Evolutionary conservation across 2,113 vertebrate species (phyloP), one percentile per base, ranked within the genome.

Genomic region (Crypturellus undulatus): DNA sequence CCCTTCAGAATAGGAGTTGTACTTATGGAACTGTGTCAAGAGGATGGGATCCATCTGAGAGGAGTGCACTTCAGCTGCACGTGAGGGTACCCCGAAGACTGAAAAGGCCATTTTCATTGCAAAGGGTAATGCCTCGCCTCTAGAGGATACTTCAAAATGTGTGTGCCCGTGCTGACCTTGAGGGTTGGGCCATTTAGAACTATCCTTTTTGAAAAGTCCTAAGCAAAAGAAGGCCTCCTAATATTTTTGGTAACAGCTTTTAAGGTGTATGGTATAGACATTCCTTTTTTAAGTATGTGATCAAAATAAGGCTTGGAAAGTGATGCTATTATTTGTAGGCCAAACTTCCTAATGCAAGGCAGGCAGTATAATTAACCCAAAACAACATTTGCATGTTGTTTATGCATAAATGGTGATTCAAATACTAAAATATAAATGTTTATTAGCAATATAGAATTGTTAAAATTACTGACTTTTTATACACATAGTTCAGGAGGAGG

Each of bases 111-210:
- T 58, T 65, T 58, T 8, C 21, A 24, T 58, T 4, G 1, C 38
- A n/a, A 0, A 0, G 34, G 5, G 5, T 34, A 19, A 34, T 25
- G 8, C 9, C 22, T 69, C 5, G 52, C 5, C 16, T 32, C 6
- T 22, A 32, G 43, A 1, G 2, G 52, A 6, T 32, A 47, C 56
- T 32, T 22, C 4, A 12, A 79, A 47, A 60, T 22, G 25, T 2
- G 51, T 69, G 12, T 4, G 2, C 52, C 10, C 8, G 7, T 10
- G 6, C 21, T 49, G 24, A n/a, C 26, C 11, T 63, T 54, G 56
- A 69, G 15, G 12, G 11, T 6, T 58, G 5, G 54, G 13, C 36
- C 76, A 4, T 80, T 84, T 70, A 45, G 32, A 89, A 43, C 8
- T 26, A 5, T 3, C 26, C 65, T 88, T 90, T 67, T 14, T 70